phyloP scores from a whole-genome alignment of 2,797 vertebrate species.

The Phoebastria nigripes region DNA sequence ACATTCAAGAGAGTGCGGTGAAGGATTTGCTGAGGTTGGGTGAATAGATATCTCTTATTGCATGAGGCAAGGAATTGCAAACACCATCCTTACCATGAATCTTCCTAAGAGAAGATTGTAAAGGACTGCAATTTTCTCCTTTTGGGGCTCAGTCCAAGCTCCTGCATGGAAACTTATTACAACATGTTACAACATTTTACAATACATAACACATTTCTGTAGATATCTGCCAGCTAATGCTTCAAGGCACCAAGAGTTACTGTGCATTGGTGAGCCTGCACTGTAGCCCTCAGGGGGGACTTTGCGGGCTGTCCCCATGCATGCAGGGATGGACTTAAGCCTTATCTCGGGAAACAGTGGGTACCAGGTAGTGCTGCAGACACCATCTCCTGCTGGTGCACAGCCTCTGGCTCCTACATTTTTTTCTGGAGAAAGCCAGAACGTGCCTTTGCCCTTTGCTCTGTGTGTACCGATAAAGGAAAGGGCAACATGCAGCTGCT shows the following conservation, averaged over 20 bases:
- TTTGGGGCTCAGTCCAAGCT: background rate
- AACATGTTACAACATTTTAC: background rate
- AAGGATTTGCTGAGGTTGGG: background rate
- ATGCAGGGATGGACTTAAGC: background rate
- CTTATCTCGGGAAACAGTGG: background rate
- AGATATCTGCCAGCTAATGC: background rate
- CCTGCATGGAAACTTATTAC: background rate
- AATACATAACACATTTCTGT: background rate
- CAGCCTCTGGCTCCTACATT: background rate
- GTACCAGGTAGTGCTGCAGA: background rate
- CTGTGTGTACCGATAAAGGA: background rate
- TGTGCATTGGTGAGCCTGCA: accelerated
- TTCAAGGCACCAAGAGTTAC: background rate
- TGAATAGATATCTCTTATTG: background rate
- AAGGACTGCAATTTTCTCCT: background rate
- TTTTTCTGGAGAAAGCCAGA: background rate
- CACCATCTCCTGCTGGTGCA: background rate
- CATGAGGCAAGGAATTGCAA: background rate
- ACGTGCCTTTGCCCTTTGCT: background rate
- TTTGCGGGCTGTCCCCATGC: background rate
- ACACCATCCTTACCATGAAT: background rate
- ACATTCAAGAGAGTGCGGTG: background rate
- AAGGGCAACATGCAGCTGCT: background rate
- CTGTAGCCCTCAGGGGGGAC: background rate
- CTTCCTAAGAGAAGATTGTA: background rate